Conservation (phyloP, 2,888 invertebrate genomes). For the Euphydryas editha region DNA sequence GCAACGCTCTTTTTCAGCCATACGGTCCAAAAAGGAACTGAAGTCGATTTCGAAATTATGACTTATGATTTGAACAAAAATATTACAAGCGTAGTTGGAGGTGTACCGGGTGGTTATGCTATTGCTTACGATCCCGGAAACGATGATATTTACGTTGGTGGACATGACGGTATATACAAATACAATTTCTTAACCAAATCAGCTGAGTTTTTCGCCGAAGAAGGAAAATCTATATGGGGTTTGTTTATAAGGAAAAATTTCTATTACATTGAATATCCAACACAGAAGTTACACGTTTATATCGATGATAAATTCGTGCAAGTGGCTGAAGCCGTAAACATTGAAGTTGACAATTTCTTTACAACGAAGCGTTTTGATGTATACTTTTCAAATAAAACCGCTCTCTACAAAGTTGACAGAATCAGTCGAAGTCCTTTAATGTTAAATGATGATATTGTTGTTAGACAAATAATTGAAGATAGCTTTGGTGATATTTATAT, state of each 20-base stretch:
- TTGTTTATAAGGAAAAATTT: constrained; percentile 66
- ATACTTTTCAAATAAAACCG: constrained; percentile 70
- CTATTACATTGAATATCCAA: constrained; percentile 73
- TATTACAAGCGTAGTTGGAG: constrained; percentile 53
- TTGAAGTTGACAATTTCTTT: constrained; percentile 68
- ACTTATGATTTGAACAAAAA: constrained; percentile 58
- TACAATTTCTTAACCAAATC: constrained; percentile 65
- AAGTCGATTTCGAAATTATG: constrained; percentile 64
- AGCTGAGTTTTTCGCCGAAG: constrained; percentile 69
- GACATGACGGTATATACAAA: constrained; percentile 74
- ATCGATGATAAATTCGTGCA: constrained; percentile 57
- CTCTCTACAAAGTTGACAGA: constrained; percentile 67
- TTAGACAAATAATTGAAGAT: constrained; percentile 69
- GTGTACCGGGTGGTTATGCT: constrained; percentile 68
- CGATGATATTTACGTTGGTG: constrained; percentile 73
- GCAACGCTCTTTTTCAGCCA: constrained; percentile 70
- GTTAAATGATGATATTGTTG: constrained; percentile 57
- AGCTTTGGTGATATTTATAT: constrained; percentile 67
- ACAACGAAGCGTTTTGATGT: constrained; percentile 61
- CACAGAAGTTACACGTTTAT: constrained; percentile 63
- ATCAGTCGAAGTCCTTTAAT: constrained; percentile 47
- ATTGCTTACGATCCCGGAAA: constrained; percentile 68
- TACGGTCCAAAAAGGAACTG: constrained; percentile 57
- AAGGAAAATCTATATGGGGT: constrained; percentile 70
- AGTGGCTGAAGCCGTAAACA: constrained; percentile 61